A percentile compares a stretch with the other conserved stretches of the same genome.
phyloP scores from a whole-genome alignment of 2,113 vertebrate genomes.

The Daphoenositta chrysoptera region DNA sequence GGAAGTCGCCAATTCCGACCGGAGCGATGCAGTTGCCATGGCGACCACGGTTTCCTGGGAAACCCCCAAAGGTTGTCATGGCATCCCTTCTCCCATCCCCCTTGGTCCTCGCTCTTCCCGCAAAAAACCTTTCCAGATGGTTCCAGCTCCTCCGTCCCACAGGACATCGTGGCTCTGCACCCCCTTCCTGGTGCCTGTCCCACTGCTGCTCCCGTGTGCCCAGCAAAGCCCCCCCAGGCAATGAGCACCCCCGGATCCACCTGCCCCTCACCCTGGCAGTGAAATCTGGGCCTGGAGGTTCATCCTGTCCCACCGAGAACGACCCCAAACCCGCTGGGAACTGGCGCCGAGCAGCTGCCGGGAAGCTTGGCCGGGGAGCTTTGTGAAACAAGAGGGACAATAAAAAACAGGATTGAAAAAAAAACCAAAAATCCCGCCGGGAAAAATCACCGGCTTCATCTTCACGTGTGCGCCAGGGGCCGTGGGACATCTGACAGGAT shows the following conservation, averaged over 20 bases:
- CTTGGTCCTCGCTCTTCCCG: slow-evolving; percentile 75
- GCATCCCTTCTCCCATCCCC: slow-evolving; percentile 74
- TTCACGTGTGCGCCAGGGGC: slow-evolving; percentile 17
- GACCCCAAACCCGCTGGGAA: background rate
- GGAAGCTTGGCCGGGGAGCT: background rate
- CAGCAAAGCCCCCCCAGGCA: background rate
- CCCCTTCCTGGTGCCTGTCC: background rate
- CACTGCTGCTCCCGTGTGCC: background rate
- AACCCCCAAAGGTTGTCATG: slow-evolving; percentile 95
- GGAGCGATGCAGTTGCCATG: slow-evolving; percentile 93
- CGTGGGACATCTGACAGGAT: slow-evolving; percentile 55
- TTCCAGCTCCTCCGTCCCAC: slow-evolving; percentile 71
- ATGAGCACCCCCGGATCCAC: background rate
- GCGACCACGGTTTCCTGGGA: slow-evolving; percentile 89
- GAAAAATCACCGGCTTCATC: slow-evolving; percentile 22
- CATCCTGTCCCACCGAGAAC: background rate
- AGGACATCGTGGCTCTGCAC: slow-evolving; percentile 39
- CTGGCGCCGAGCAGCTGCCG: background rate
- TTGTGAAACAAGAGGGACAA: background rate
- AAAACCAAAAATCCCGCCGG: background rate
- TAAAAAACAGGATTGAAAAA: slow-evolving; percentile 41
- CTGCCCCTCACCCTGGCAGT: slow-evolving; percentile 10
- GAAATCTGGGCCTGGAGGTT: background rate
- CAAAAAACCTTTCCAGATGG: slow-evolving; percentile 88
- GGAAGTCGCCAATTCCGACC: slow-evolving; percentile 87